Evolutionary conservation across 2,113 vertebrate genomes (phyloP).

Genomic region (Reinhardtius hippoglossoides): DNA sequence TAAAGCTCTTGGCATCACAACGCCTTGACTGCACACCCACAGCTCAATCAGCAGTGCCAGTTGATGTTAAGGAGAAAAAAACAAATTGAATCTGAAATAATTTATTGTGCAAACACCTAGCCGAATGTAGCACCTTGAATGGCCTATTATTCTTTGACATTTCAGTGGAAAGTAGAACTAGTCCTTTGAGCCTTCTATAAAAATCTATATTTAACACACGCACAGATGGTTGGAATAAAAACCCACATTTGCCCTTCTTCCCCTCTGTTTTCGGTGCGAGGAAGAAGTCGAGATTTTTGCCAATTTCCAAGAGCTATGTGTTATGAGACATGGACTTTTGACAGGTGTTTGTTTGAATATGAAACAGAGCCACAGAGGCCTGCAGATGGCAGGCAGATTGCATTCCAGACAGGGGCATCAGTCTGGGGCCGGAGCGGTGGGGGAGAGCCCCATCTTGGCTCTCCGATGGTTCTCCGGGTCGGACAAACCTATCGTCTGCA

Average conservation of each 20-base stretch:
- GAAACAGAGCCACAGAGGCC: constrained; percentile 72
- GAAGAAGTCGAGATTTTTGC: constrained; percentile 69
- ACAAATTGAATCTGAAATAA: constrained; percentile 57
- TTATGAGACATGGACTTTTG: constrained; percentile 78
- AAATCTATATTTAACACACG: constrained; percentile 76
- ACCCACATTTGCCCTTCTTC: constrained; percentile 56
- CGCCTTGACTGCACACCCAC: constrained; percentile 42
- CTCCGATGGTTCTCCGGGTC: constrained; percentile 59
- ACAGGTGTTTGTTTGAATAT: constrained; percentile 85
- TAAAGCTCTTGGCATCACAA: constrained; percentile 57
- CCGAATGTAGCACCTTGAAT: constrained; percentile 62
- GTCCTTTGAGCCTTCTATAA: constrained; percentile 68
- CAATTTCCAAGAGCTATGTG: constrained; percentile 75
- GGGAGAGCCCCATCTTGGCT: constrained; percentile 50
- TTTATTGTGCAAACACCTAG: constrained; percentile 69
- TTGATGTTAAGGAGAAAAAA: constrained; percentile 33
- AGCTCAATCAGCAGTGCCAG: constrained; percentile 46
- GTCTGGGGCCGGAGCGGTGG: constrained; percentile 48
- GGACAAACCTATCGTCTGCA: constrained; percentile 48
- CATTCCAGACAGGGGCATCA: constrained; percentile 79
- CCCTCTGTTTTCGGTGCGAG: constrained; percentile 51
- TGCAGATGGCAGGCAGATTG: constrained; percentile 83
- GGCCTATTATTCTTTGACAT: constrained; percentile 72
- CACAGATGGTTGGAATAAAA: constrained; percentile 79
- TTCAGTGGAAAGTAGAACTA: constrained; percentile 73